phyloP scores from a whole-genome alignment of 2,888 invertebrate species.

The Ennomos erosarius region DNA sequence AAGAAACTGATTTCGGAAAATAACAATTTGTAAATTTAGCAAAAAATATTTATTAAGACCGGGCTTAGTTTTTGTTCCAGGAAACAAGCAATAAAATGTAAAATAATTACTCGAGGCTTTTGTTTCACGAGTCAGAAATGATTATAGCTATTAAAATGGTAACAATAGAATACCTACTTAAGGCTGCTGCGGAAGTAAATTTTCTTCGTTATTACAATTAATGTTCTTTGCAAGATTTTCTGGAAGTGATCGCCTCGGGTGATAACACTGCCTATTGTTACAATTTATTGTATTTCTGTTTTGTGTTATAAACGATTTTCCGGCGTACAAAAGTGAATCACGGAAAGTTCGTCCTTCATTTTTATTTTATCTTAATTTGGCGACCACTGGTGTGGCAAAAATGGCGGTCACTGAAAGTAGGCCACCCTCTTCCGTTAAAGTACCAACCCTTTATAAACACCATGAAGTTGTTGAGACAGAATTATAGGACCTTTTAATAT shows the following conservation, averaged over 20 bases:
- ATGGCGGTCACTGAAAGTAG: conserved; percentile 11
- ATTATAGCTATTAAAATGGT: conserved; percentile 32
- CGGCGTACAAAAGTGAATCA: conserved; percentile 7
- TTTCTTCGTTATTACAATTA: conserved; percentile 21
- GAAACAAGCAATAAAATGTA: conserved; percentile 33
- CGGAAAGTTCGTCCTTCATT: neutral
- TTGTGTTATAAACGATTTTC: neutral
- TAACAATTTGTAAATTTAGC: conserved; percentile 19
- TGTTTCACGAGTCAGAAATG: conserved; percentile 30
- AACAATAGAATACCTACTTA: conserved; percentile 31
- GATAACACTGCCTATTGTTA: conserved; percentile 13
- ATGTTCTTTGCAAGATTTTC: conserved; percentile 14
- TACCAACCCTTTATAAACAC: conserved; percentile 11
- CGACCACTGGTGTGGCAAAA: conserved; percentile 16
- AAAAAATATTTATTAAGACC: conserved; percentile 18
- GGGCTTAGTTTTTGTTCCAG: conserved; percentile 30
- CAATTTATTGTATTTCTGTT: neutral
- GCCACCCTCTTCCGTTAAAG: conserved; percentile 9
- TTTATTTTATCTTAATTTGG: conserved; percentile 10
- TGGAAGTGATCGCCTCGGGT: conserved; percentile 1
- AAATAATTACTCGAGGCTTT: conserved; percentile 30
- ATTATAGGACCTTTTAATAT: no score
- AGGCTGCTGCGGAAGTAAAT: conserved; percentile 23
- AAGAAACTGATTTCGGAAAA: conserved; percentile 29
- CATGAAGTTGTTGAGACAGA: neutral